Base-by-base conservation (phyloP, 2,113 vertebrate genomes). In the Chloebia gouldiae region DNA sequence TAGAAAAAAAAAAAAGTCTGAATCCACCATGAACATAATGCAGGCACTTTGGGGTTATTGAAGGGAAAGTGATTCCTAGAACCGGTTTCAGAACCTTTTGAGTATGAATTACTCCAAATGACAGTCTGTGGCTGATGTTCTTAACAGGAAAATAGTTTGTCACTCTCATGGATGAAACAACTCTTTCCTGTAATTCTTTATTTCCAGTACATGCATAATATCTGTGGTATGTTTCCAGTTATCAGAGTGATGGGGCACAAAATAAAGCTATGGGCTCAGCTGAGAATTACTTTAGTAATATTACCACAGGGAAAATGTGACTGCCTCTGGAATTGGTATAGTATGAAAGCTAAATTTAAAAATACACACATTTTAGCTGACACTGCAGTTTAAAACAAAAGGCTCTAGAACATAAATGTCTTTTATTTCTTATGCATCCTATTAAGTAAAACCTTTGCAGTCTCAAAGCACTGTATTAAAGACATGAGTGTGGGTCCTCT, bases 341-440 rank as follows among this genome's bases (percentile, higher is more conserved):
- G 15, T 53, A 75, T n/a, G 51, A 93, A 90, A 93, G 71, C n/a
- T 86, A 77, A 57, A 93, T 86, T 90, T 57, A 70, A 96, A 94
- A 94, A 72, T 14, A 72, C 5, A 68, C 37, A 49, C 20, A 77
- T 77, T 92, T 77, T 54, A 86, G 63, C 79, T 94, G 76, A 63
- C 39, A n/a, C 10, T 73, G 39, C 56, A 83, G 42, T 69, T 86
- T 70, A 54, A 66, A 91, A 66, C 16, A 82, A 65, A 85, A 82
- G 24, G 23, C 23, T 81, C 80, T 64, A 49, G 39, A 84, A 82
- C 69, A 31, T 8, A 86, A 45, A 81, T 45, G 7, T 37, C 13
- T 86, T 82, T 86, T 71, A 47, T 70, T 94, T 91, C 40, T 59
- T 85, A 45, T 15, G 6, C 47, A 23, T 42, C 23, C 50, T 85